Conservation (phyloP, 2,113 vertebrate genomes). For the Microcebus tavaratra region DNA sequence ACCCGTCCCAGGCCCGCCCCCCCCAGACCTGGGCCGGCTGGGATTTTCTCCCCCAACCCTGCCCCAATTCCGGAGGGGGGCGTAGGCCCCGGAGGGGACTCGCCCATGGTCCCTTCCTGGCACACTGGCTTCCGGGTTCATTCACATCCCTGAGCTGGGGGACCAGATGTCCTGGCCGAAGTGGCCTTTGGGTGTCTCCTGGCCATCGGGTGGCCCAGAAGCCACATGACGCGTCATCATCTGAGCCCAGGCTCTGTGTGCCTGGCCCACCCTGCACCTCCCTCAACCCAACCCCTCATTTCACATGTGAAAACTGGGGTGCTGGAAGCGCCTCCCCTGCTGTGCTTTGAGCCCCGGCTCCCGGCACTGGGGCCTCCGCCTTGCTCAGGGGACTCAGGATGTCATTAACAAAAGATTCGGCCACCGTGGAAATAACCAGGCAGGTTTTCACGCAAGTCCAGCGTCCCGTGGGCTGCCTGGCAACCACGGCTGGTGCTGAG, state of each 20-base stretch:
- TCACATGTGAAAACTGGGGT: not conserved
- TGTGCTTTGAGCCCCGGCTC: not conserved
- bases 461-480: not conserved
- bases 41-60: not conserved
- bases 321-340: not conserved
- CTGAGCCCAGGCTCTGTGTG: rapidly evolving
- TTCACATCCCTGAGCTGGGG: not conserved
- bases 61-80: not conserved
- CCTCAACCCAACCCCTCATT: rapidly evolving
- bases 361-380: not conserved
- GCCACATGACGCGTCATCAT: too few relatives aligned
- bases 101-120: not conserved
- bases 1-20: too few relatives aligned
- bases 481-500: not conserved
- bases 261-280: not conserved
- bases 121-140: not conserved
- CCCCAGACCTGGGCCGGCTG: not conserved
- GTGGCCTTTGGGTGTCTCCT: not conserved
- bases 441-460: too few relatives aligned
- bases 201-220: not conserved
- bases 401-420: not conserved
- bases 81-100: not conserved
- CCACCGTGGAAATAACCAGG: not conserved
- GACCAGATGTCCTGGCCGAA: not conserved
- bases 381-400: too few relatives aligned